These are phyloP conservation scores for Fratercula arctica DNA, from an alignment of 2,797 vertebrate genomes.

Conservation along the genomic window DNA sequence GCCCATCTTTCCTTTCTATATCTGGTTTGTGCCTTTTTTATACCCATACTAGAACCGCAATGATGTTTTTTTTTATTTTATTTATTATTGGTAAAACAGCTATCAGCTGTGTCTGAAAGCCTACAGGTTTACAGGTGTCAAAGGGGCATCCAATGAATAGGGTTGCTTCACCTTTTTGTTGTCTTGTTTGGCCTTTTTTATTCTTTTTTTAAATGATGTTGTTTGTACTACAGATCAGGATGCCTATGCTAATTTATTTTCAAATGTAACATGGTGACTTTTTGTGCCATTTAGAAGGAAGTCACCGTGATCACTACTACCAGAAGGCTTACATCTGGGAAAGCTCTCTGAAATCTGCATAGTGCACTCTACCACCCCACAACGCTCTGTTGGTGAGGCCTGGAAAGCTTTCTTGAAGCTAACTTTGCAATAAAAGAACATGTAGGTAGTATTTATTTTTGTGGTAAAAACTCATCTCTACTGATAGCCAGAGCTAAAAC, in stretches of 20 bases:
- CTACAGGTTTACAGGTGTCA: not conserved
- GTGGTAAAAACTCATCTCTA: not conserved
- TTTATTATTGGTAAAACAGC: not conserved
- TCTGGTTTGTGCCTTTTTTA: not conserved
- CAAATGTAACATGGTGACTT: not conserved
- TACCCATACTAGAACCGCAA: not conserved
- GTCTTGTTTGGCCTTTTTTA: not conserved
- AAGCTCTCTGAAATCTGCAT: not conserved
- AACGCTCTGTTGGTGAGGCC: not conserved
- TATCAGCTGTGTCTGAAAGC: not conserved
- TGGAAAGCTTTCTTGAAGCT: not conserved
- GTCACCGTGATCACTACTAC: not conserved
- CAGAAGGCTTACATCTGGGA: not conserved
- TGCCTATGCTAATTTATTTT: not conserved
- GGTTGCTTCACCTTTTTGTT: not conserved
- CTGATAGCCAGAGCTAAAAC: not conserved
- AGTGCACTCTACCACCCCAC: not conserved
- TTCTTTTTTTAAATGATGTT: not conserved
- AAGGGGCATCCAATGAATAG: not conserved
- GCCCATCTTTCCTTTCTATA: not conserved
- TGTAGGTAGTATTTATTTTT: not conserved
- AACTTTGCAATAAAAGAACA: not conserved
- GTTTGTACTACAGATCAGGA: not conserved
- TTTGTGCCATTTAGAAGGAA: not conserved
- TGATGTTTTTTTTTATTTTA: too few relatives aligned